Evolutionary conservation across 2,797 vertebrate genomes (phyloP).

Genomic region (Novumbra hubbsi): DNA sequence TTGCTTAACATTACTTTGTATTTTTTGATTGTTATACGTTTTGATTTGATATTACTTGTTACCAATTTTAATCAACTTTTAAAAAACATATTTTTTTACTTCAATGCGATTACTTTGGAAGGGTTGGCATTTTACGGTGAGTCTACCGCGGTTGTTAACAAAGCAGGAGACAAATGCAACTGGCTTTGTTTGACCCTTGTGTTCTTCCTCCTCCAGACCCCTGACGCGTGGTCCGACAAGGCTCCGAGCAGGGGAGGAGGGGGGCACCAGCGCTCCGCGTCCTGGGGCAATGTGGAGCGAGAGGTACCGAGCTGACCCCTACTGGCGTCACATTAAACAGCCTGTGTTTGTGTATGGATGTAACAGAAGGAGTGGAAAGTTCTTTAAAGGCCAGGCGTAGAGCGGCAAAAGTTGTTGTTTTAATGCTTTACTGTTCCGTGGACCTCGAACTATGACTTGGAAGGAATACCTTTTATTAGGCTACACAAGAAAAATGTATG

Average conservation of each 20-base stretch:
- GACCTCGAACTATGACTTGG: too few relatives aligned
- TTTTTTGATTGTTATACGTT: neutral
- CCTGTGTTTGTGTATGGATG: neutral
- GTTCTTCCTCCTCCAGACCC: constrained; percentile 70
- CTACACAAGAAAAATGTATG: too few relatives aligned
- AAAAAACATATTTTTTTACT: too few relatives aligned
- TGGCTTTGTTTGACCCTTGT: neutral
- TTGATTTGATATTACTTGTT: too few relatives aligned
- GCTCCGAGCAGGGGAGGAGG: constrained; percentile 58
- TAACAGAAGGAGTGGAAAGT: neutral
- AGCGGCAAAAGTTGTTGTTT: neutral
- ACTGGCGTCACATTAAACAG: neutral
- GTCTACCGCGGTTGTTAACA: too few relatives aligned
- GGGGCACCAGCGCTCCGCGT: constrained; percentile 83
- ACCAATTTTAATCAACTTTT: too few relatives aligned
- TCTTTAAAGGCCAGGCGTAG: neutral
- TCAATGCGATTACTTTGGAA: too few relatives aligned
- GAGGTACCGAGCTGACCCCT: constrained; percentile 61
- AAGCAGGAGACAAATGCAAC: too few relatives aligned
- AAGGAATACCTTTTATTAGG: too few relatives aligned
- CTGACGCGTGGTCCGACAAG: constrained; percentile 78
- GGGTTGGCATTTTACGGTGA: too few relatives aligned
- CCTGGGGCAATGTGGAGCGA: constrained; percentile 82
- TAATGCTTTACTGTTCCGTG: too few relatives aligned
- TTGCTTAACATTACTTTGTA: too few relatives aligned